Base-by-base conservation (phyloP, 2,797 vertebrate genomes). In the Lacerta bilineata region DNA sequence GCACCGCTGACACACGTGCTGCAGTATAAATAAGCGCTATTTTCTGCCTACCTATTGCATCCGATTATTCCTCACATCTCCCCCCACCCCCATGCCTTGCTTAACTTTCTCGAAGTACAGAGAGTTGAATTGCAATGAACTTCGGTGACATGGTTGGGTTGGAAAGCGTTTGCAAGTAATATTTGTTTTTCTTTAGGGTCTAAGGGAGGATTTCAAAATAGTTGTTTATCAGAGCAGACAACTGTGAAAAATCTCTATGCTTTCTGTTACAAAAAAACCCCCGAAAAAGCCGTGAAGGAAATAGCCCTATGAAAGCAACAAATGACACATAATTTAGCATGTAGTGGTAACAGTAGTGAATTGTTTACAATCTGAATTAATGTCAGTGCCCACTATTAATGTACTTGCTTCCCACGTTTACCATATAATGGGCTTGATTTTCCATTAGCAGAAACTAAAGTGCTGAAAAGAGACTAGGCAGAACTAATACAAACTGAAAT, bases 321-420 rank as follows among this genome's bases (percentile, higher is more conserved):
- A 1, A 88, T 84, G 92, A 91, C 90, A 91, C 79, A 83, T 87
- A 74, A 90, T 83, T 91, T 74, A 68, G 68, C 4, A 88, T 29
- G 86, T 80, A 88, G 80, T 90, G 90, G 90, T 92, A 95, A 89
- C 91, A 87, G 89, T 89, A 91, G 92, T 92, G 90, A 92, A 93
- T 91, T 93, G 92, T 94, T 96, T 95, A 93, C 93, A 90, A 39
- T 91, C 87, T 92, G 91, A 95, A 95, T 95, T 93, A 94, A 92
- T 92, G 93, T 93, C 90, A 74, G 84, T 91, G 91, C 88, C 93
- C 93, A 90, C 94, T 95, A 94, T 95, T 94, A 94, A 95, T 92
- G 93, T 93, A 91, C 90, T 93, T 87, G 84, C 91, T 94, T 94
- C 92, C 90, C 92, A 93, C 33, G 5, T 92, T 95, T 93, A 92